Percentiles rank a stretch among this genome's conserved stretches.
These are phyloP conservation scores for Gnathonemus echidnorhynchus DNA, from an alignment of 2,113 vertebrate genomes.

Conservation along the genomic window DNA sequence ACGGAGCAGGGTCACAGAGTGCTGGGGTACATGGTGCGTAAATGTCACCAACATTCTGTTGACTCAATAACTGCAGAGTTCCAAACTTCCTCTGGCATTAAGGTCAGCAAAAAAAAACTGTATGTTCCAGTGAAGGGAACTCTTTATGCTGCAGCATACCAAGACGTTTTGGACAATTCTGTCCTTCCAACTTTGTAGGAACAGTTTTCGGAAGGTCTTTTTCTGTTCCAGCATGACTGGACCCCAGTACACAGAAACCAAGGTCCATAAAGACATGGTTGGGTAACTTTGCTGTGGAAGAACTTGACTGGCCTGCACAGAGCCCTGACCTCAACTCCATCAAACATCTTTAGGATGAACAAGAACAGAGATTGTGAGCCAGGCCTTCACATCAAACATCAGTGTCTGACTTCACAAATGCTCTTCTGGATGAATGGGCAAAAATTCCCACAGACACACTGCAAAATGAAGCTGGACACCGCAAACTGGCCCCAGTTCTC, in stretches of 20 bases:
- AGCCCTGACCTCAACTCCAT: not conserved
- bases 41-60: too few species aligned
- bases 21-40: too few species aligned
- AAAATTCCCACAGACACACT: not conserved
- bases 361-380: not conserved
- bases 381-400: not conserved
- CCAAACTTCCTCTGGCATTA: too few species aligned
- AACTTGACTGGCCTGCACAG: not conserved
- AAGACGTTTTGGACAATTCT: not conserved
- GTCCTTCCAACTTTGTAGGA: not conserved
- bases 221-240: not conserved
- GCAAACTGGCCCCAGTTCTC: slow-evolving; percentile 30
- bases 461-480: not conserved
- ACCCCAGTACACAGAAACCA: not conserved
- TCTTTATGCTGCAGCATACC: not conserved
- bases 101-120: too few species aligned
- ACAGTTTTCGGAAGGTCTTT: not conserved
- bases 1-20: too few species aligned
- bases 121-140: not conserved
- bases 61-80: too few species aligned
- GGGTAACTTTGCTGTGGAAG: not conserved
- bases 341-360: not conserved
- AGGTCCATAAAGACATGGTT: not conserved
- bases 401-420: not conserved
- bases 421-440: not conserved